Percentiles rank a stretch among this genome's conserved stretches.
These are phyloP conservation scores for Sinella curviseta DNA, from an alignment of 1,140 invertebrate genomes.

Conservation along the genomic window DNA sequence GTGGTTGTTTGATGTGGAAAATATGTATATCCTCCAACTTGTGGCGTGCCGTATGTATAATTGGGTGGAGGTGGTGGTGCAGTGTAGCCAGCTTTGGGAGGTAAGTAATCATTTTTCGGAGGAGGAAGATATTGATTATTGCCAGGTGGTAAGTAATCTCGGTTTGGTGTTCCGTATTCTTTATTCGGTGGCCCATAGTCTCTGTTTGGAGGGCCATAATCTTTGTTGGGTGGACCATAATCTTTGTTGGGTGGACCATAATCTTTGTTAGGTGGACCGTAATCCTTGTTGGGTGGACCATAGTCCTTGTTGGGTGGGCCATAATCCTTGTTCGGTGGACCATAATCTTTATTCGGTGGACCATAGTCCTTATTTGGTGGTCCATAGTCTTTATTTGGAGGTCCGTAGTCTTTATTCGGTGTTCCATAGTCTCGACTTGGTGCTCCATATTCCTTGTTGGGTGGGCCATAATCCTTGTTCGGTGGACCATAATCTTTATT, in stretches of 20 bases:
- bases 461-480: neutral
- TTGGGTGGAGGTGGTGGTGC: neutral
- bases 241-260: slow-evolving; percentile 16
- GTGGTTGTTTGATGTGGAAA: slow-evolving; percentile 22
- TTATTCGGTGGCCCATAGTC: slow-evolving; percentile 13
- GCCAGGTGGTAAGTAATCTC: neutral
- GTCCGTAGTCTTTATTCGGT: slow-evolving; percentile 4
- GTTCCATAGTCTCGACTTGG: too few species aligned
- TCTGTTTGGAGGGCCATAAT: slow-evolving; percentile 4
- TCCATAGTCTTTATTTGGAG: too few species aligned
- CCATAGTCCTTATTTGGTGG: neutral
- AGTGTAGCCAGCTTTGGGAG: neutral
- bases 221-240: neutral
- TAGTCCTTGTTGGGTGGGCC: slow-evolving; percentile 3
- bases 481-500: neutral
- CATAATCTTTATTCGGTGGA: slow-evolving; percentile 6
- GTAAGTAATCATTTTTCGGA: neutral
- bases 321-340: neutral
- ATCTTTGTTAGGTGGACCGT: neutral
- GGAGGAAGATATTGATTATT: too few species aligned
- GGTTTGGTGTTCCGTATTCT: slow-evolving; percentile 8
- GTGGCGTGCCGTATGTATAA: neutral
- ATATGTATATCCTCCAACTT: neutral
- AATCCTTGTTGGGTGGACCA: neutral
- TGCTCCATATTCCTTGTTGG: neutral